Conservation (phyloP, 2,888 invertebrate species). For the Brenthis ino region DNA sequence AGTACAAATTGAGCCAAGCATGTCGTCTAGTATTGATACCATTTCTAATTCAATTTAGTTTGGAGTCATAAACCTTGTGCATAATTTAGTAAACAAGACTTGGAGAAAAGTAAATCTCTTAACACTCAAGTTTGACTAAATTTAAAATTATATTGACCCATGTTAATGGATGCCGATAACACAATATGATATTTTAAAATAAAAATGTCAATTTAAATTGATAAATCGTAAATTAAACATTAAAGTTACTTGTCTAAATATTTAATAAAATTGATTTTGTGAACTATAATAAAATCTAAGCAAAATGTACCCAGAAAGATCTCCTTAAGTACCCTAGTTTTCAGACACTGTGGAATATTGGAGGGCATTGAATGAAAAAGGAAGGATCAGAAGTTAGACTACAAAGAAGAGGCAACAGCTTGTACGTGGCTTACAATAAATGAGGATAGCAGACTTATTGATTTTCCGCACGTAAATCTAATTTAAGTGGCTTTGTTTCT, state of each 20-base stretch:
- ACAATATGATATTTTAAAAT: conserved; percentile 17
- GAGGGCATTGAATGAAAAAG: too few relatives aligned
- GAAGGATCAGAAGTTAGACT: too few relatives aligned
- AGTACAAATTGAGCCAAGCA: too few relatives aligned
- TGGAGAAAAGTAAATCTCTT: conserved; percentile 30
- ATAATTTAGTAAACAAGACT: conserved; percentile 30
- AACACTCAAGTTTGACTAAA: conserved; percentile 28
- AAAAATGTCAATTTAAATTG: not conserved
- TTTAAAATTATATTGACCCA: conserved; percentile 22
- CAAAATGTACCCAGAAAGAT: too few relatives aligned
- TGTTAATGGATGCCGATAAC: conserved; percentile 31
- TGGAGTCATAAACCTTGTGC: conserved; percentile 5
- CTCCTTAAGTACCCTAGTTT: too few relatives aligned
- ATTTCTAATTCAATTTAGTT: not conserved
- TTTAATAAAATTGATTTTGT: too few relatives aligned
- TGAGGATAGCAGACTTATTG: conserved; percentile 31
- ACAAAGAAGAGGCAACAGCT: too few relatives aligned
- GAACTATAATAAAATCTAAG: too few relatives aligned
- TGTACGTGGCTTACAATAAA: not conserved
- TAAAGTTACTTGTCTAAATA: too few relatives aligned
- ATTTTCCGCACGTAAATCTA: conserved; percentile 50
- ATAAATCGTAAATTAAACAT: not conserved
- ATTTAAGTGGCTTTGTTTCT: conserved; percentile 42
- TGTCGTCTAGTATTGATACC: too few relatives aligned
- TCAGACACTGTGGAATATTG: too few relatives aligned